phyloP scores from a whole-genome alignment of 2,888 invertebrate genomes.

The Crioceris asparagi region DNA sequence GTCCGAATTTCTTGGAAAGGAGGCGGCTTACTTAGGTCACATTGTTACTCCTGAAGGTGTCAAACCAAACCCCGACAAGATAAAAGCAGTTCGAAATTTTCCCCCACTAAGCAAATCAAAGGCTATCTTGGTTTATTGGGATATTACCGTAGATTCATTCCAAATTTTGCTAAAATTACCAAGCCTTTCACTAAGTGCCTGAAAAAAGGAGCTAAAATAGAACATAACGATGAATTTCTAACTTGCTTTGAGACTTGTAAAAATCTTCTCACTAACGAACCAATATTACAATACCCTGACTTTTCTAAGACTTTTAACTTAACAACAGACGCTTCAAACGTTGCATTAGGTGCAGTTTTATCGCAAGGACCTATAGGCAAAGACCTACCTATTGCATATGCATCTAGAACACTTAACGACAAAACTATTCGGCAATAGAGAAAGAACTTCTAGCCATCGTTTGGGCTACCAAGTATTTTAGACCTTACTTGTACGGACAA shows the following conservation, averaged over 20 bases:
- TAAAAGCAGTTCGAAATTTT: conserved; percentile 7
- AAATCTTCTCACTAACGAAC: conserved; percentile 14
- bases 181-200: conserved; percentile 15
- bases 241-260: conserved; percentile 14
- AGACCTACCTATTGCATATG: conserved; percentile 15
- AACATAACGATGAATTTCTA: conserved; percentile 10
- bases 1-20: conserved; percentile 15
- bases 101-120: conserved; percentile 16
- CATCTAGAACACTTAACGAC: conserved; percentile 4
- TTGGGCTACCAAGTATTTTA: conserved; percentile 14
- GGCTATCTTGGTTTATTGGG: conserved; percentile 15
- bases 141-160: conserved; percentile 17
- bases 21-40: conserved; percentile 15
- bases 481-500: conserved; percentile 8
- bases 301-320: conserved; percentile 19
- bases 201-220: conserved; percentile 13
- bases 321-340: conserved; percentile 19
- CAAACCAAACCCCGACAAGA: conserved; percentile 10
- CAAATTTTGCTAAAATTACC: conserved; percentile 16
- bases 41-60: conserved; percentile 8
- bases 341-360: conserved; percentile 19
- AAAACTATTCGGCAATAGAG: conserved; percentile 16
- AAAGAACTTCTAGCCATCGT: conserved; percentile 18
- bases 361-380: conserved; percentile 16
- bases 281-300: conserved; percentile 20